Conservation (phyloP, 1,140 invertebrate species). For the Heliconius eleuchia region DNA sequence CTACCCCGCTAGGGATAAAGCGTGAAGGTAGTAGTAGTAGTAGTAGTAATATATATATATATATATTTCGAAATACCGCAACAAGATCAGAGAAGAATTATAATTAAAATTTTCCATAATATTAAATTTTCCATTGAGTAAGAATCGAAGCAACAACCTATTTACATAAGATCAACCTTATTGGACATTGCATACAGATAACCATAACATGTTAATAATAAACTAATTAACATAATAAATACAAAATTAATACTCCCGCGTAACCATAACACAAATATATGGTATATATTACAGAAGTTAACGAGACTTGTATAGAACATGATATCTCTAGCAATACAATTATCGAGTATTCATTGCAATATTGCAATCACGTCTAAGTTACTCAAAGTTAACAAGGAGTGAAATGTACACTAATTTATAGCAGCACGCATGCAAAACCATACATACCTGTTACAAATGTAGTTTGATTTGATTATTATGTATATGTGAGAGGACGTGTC, state of each 20-base stretch:
- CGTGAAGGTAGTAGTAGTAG: too few relatives aligned
- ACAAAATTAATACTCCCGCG: not conserved
- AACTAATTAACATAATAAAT: not conserved
- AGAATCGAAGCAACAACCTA: not conserved
- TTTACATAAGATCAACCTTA: not conserved
- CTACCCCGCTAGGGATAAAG: too few relatives aligned
- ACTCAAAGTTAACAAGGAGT: slow-evolving; percentile 46
- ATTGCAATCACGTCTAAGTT: slow-evolving; percentile 49
- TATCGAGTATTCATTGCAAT: slow-evolving; percentile 41
- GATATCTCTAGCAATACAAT: slow-evolving; percentile 36
- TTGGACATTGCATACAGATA: not conserved
- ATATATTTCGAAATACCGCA: too few relatives aligned
- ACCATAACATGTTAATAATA: not conserved
- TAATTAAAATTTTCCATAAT: too few relatives aligned
- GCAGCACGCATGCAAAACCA: slow-evolving; percentile 50
- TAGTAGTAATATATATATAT: too few relatives aligned
- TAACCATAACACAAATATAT: not conserved
- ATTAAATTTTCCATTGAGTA: too few relatives aligned
- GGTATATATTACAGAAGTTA: not conserved
- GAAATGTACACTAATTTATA: slow-evolving; percentile 57
- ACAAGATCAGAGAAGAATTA: too few relatives aligned
- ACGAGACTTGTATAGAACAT: not conserved
- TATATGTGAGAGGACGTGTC: not conserved
- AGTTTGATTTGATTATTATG: slow-evolving; percentile 1
- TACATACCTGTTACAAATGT: slow-evolving; percentile 8